These are phyloP conservation scores for Lucinisca nassula DNA, from an alignment of 2,888 invertebrate species.

Conservation along the genomic window DNA sequence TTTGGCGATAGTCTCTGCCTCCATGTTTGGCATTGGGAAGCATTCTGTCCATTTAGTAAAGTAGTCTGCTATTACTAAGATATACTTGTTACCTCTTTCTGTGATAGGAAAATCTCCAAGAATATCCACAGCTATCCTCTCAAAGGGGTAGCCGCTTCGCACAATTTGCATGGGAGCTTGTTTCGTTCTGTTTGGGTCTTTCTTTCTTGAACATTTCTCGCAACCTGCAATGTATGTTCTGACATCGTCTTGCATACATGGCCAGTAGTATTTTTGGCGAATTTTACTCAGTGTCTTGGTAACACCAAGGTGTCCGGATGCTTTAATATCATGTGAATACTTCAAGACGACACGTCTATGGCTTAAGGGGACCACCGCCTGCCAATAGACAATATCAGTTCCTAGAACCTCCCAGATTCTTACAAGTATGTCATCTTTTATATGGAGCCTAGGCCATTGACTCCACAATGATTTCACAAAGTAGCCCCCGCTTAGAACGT, in stretches of 20 bases:
- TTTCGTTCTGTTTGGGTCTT: neutral
- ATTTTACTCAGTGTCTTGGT: neutral
- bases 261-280: constrained; percentile 12
- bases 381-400: neutral
- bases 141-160: constrained; percentile 40
- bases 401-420: neutral
- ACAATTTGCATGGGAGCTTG: neutral
- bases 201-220: neutral
- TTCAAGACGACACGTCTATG: neutral
- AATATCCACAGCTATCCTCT: constrained; percentile 52
- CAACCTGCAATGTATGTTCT: constrained; percentile 1
- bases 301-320: neutral
- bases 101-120: too few species aligned
- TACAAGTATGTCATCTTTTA: neutral
- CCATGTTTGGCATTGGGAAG: constrained; percentile 51
- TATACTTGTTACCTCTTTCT: too few species aligned
- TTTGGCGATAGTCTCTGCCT: constrained; percentile 55
- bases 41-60: constrained; percentile 65
- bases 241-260: neutral
- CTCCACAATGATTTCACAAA: neutral
- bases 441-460: neutral
- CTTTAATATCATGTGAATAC: neutral
- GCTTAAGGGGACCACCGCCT: neutral
- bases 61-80: constrained; percentile 58
- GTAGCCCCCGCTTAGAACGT: neutral